phyloP scores from a whole-genome alignment of 2,888 invertebrate genomes.

The Mesorhabditis belari region DNA sequence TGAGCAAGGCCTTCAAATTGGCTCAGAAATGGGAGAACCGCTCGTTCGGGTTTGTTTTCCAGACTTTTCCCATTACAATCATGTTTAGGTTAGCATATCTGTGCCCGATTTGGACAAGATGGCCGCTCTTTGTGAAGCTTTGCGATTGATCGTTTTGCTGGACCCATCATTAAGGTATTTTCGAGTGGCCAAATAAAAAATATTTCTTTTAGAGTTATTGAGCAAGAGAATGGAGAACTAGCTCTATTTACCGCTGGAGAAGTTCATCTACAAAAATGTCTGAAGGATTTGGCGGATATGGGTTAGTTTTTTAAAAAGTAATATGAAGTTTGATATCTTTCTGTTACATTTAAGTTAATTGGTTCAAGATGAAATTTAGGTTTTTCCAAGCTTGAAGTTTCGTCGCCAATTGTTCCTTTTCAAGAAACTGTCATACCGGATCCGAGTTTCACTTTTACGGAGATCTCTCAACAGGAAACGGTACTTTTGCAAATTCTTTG shows the following conservation, averaged over 20 bases:
- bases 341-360: too few relatives aligned
- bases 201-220: constrained; percentile 51
- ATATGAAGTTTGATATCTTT: too few relatives aligned
- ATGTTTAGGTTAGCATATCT: constrained; percentile 66
- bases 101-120: constrained; percentile 58
- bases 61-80: neutral
- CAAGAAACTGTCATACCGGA: constrained; percentile 77
- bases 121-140: constrained; percentile 30
- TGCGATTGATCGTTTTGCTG: constrained; percentile 36
- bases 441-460: constrained; percentile 19
- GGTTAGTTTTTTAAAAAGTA: constrained; percentile 24
- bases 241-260: constrained; percentile 91
- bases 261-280: constrained; percentile 88
- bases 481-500: too few relatives aligned
- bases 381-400: constrained; percentile 70
- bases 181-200: neutral
- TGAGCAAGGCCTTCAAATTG: constrained; percentile 69
- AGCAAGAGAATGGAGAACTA: constrained; percentile 90
- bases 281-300: constrained; percentile 74
- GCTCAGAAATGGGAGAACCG: constrained; percentile 62
- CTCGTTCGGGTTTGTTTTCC: constrained; percentile 70
- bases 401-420: constrained; percentile 90
- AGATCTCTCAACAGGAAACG: constrained; percentile 37
- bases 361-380: too few relatives aligned
- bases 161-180: constrained; percentile 22